These are phyloP conservation scores for Ophion ventricosus DNA, from an alignment of 2,888 invertebrate genomes.

Conservation along the genomic window DNA sequence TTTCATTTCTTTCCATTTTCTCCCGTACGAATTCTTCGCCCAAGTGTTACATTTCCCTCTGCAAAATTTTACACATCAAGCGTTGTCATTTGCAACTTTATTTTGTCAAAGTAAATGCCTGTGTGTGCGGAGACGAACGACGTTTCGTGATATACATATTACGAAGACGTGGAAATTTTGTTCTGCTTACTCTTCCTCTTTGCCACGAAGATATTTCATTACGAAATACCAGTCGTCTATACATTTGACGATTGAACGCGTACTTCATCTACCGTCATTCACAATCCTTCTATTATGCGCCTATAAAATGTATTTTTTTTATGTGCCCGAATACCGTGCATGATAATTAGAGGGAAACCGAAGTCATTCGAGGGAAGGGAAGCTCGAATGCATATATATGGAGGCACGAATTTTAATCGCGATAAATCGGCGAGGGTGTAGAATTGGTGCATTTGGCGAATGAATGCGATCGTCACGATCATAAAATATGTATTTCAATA, in stretches of 20 bases:
- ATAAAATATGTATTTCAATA: conserved; percentile 81
- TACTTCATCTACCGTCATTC: no score
- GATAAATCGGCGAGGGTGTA: conserved; percentile 53
- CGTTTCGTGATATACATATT: not conserved
- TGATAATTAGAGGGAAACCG: not conserved
- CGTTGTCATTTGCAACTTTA: not conserved
- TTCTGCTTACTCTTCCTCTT: not conserved
- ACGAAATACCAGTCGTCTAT: not conserved
- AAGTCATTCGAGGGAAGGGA: not conserved
- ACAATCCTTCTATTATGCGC: not conserved
- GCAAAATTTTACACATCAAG: no score
- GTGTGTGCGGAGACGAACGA: not conserved
- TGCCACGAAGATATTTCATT: not conserved
- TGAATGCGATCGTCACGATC: conserved; percentile 73
- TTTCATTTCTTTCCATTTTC: no score
- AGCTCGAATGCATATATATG: not conserved
- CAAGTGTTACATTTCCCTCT: no score
- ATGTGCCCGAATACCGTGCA: not conserved
- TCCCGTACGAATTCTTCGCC: no score
- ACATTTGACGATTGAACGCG: not conserved
- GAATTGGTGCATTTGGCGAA: conserved; percentile 39
- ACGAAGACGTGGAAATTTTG: not conserved
- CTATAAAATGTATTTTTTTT: not conserved
- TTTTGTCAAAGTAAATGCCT: not conserved
- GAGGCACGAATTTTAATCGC: conserved; percentile 59